These are phyloP conservation scores for Campoletis sonorensis DNA, from an alignment of 1,140 invertebrate genomes.

Conservation along the genomic window DNA sequence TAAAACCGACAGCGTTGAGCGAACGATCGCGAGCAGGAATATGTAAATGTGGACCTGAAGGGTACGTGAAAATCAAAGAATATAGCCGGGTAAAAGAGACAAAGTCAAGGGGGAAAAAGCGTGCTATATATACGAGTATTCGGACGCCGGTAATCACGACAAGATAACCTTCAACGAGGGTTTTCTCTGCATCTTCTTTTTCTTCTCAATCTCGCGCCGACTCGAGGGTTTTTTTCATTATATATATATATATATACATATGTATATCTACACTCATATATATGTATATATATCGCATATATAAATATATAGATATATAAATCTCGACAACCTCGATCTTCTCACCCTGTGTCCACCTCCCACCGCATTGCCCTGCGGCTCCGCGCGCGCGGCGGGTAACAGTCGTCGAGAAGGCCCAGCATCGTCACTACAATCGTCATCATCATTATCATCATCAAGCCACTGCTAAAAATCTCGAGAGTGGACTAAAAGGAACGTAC, in stretches of 20 bases:
- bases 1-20: too few species aligned
- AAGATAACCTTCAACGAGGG: constrained; percentile 49
- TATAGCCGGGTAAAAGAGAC: background rate
- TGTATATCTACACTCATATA: too few species aligned
- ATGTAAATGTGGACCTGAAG: too few species aligned
- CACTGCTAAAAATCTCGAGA: background rate
- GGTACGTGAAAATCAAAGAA: background rate
- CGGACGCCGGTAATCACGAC: constrained; percentile 44
- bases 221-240: constrained; percentile 24
- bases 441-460: background rate
- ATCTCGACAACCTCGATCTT: constrained; percentile 24
- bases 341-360: constrained; percentile 25
- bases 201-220: constrained; percentile 36
- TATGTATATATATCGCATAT: too few species aligned
- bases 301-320: too few species aligned
- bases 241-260: too few species aligned
- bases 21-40: too few species aligned
- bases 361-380: background rate
- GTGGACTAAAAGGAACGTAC: background rate
- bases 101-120: too few species aligned
- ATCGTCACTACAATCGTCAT: background rate
- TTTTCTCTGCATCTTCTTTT: constrained; percentile 33
- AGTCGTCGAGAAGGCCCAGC: constrained; percentile 18
- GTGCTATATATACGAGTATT: background rate
- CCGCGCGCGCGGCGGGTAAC: constrained; percentile 32